phyloP scores from a whole-genome alignment of 2,888 invertebrate species.

The Copidosoma aretas region DNA sequence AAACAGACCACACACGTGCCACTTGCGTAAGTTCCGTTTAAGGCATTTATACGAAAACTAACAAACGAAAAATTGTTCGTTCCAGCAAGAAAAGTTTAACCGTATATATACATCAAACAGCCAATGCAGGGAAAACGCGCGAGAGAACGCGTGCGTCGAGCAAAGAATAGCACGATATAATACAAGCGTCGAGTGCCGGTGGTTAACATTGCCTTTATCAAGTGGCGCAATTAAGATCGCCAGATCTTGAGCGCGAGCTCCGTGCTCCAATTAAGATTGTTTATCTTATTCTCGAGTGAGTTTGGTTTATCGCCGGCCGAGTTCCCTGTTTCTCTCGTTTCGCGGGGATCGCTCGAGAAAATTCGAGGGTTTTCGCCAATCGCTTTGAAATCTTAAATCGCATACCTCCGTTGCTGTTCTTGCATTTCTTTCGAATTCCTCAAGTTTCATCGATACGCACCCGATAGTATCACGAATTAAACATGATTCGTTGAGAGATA shows the following conservation, averaged over 20 bases:
- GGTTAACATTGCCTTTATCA: constrained; percentile 46
- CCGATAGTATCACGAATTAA: too few species aligned
- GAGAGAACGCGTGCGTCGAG: constrained; percentile 4
- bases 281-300: constrained; percentile 44
- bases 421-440: too few species aligned
- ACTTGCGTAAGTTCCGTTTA: neutral
- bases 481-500: too few species aligned
- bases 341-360: constrained; percentile 1
- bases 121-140: neutral
- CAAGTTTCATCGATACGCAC: too few species aligned
- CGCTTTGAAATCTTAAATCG: too few species aligned
- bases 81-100: too few species aligned
- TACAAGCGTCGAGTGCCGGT: constrained; percentile 7
- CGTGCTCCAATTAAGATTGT: constrained; percentile 52
- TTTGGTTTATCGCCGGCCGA: constrained; percentile 13
- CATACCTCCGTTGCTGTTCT: too few species aligned
- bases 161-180: constrained; percentile 10
- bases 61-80: neutral
- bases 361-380: constrained; percentile 1
- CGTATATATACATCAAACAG: too few species aligned
- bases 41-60: neutral
- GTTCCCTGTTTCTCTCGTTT: neutral
- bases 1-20: neutral
- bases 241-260: constrained; percentile 45
- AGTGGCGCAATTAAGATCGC: constrained; percentile 52